These are phyloP conservation scores for Neoniphon sammara DNA, from an alignment of 2,797 vertebrate genomes.

Conservation along the genomic window DNA sequence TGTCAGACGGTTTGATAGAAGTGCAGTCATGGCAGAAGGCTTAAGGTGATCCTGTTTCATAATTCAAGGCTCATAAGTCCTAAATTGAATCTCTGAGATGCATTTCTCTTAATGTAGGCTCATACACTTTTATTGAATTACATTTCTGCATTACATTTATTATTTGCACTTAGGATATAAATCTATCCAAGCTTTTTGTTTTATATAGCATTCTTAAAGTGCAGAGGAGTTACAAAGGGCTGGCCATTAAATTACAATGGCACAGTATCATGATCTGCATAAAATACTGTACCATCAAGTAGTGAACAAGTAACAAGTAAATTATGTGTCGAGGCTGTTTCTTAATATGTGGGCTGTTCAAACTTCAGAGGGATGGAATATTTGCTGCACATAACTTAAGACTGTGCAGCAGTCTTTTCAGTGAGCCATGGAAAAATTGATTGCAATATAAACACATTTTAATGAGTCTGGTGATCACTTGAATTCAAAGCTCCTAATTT, in stretches of 20 bases:
- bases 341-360: constrained; percentile 49
- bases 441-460: constrained; percentile 72
- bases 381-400: constrained; percentile 61
- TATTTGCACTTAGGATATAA: constrained; percentile 65
- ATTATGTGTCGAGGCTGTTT: constrained; percentile 46
- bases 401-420: constrained; percentile 59
- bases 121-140: constrained; percentile 77
- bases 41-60: constrained; percentile 68
- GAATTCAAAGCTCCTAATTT: constrained; percentile 70
- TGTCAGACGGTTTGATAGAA: constrained; percentile 54
- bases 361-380: constrained; percentile 60
- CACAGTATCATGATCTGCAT: constrained; percentile 64
- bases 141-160: constrained; percentile 75
- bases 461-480: constrained; percentile 75
- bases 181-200: constrained; percentile 61
- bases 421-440: constrained; percentile 67
- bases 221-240: constrained; percentile 49
- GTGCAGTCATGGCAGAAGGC: constrained; percentile 53
- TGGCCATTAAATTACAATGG: constrained; percentile 63
- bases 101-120: constrained; percentile 71
- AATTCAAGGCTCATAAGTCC: constrained; percentile 73
- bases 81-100: constrained; percentile 72
- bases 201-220: constrained; percentile 54
- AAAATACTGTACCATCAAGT: constrained; percentile 69
- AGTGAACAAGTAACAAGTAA: constrained; percentile 70